Conservation (phyloP, 2,797 vertebrate genomes). For the Kryptolebias ocellatus region DNA sequence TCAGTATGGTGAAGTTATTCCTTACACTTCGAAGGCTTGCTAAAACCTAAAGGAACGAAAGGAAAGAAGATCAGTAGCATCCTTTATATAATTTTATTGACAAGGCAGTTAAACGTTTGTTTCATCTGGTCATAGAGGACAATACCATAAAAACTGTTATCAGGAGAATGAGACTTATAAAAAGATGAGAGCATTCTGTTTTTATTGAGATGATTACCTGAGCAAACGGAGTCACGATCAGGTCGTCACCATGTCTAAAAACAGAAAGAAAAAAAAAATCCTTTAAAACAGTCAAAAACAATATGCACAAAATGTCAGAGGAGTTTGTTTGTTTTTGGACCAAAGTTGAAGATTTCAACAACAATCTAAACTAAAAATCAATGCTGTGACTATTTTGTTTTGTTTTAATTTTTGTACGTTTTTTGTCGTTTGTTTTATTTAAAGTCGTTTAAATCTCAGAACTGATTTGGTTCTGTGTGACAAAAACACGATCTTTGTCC, state of each 20-base stretch:
- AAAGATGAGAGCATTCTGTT: not conserved
- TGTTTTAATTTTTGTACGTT: too few species aligned
- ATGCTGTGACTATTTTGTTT: too few species aligned
- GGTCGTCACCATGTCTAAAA: conserved; percentile 95
- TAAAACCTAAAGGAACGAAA: conserved; percentile 84
- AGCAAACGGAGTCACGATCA: conserved; percentile 98
- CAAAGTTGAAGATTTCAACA: too few species aligned
- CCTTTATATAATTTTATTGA: not conserved
- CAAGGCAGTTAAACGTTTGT: not conserved
- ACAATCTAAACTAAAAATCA: too few species aligned
- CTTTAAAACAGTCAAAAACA: not conserved
- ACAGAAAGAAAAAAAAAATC: conserved; percentile 17
- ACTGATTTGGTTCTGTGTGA: too few species aligned
- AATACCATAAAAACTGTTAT: not conserved
- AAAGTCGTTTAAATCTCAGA: too few species aligned
- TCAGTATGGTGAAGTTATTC: conserved; percentile 95
- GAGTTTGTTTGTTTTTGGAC: not conserved
- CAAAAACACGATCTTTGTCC: too few species aligned
- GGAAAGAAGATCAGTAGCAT: not conserved
- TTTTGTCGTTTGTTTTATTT: too few species aligned
- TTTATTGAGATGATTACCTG: conserved; percentile 84
- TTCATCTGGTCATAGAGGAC: not conserved
- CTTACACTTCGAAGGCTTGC: conserved; percentile 96
- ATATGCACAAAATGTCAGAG: not conserved
- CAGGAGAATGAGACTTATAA: not conserved